Percentiles rank a stretch among this genome's conserved stretches.
phyloP scores from a whole-genome alignment of 1,140 invertebrate species.

The Zaprionus gabonicus region DNA sequence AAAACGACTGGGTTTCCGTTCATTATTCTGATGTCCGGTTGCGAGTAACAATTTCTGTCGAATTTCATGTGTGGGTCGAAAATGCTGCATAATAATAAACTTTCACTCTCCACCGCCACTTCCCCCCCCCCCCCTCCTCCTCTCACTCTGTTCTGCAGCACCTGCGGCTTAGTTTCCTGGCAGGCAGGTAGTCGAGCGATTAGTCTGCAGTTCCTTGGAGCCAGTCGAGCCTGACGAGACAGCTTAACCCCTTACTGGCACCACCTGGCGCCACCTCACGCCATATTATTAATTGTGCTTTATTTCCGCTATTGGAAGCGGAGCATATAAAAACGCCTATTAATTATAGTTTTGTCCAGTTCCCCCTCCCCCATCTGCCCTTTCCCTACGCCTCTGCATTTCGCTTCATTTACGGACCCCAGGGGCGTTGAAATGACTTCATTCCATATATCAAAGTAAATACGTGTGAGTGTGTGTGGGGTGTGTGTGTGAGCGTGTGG shows the following conservation, averaged over 20 bases:
- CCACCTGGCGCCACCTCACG: slow-evolving; percentile 34
- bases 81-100: slow-evolving; percentile 78
- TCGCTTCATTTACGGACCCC: slow-evolving; percentile 16
- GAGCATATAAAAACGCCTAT: slow-evolving; percentile 73
- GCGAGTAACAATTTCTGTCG: slow-evolving; percentile 14
- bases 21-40: slow-evolving; percentile 78
- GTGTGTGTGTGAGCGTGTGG: background rate
- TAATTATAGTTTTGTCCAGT: slow-evolving; percentile 74
- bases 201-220: slow-evolving; percentile 11
- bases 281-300: slow-evolving; percentile 68
- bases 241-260: slow-evolving; percentile 53
- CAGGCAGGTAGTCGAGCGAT: slow-evolving; percentile 52
- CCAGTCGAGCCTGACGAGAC: background rate
- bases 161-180: slow-evolving; percentile 47
- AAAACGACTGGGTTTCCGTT: slow-evolving; percentile 70
- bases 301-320: slow-evolving; percentile 63
- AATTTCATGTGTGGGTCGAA: slow-evolving; percentile 1
- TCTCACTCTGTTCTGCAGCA: slow-evolving; percentile 13
- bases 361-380: background rate
- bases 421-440: slow-evolving; percentile 60
- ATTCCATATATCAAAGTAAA: slow-evolving; percentile 39
- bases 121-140: background rate
- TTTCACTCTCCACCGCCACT: slow-evolving; percentile 50
- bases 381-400: background rate
- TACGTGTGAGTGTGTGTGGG: slow-evolving; percentile 1